Evolutionary conservation across 2,888 invertebrate genomes (phyloP), one percentile per base, ranked within the genome.

Genomic region (Mythimna albipuncta): DNA sequence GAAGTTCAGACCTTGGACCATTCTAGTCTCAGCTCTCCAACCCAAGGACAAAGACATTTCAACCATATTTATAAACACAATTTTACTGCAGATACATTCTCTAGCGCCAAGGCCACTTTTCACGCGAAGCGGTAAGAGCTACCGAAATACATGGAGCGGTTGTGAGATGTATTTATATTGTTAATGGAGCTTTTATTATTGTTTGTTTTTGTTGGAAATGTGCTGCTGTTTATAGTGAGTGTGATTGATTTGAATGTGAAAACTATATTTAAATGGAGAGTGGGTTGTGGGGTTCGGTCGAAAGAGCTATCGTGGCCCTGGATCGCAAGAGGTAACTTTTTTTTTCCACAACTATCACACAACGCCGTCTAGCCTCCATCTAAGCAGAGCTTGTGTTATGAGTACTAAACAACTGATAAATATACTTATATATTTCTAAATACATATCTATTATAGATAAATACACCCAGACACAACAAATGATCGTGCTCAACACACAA

Each of bases 201-300:
- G 83, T 85, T 82, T 85, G 63, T 82, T 82, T 82, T 79, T 55
- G 61, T 70, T 77, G 58, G 63, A 68, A 79, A 79, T 79, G 76
- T 54, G 54, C 72, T 74, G 61, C 35, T 84, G 69, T 76, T 71
- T 64, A 70, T 55, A 70, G 73, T 47, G 41, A 21, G 7, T 26
- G 19, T 21, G 59, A 79, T 65, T 26, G 61, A 82, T 82, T 57
- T 66, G 35, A 55, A 63, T 68, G 11, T 63, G 26, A 50, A 79
- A 62, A 47, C 13, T 32, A 38, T 72, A 54, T 32, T 21, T 16
- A 32, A 7, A 10, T 41, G 2, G 50, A 4, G 32, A 7, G 2
- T 32, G 41, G 16, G 6, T n/a, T 52, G 35, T 4, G n/a, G 50
- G 19, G 6, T 47, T 16, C 16, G 5, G 1, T 47, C 26, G 47